A percentile compares a stretch with the other conserved stretches of the same genome.
phyloP scores from a whole-genome alignment of 1,140 invertebrate species.

The Parapsyche elsis region DNA sequence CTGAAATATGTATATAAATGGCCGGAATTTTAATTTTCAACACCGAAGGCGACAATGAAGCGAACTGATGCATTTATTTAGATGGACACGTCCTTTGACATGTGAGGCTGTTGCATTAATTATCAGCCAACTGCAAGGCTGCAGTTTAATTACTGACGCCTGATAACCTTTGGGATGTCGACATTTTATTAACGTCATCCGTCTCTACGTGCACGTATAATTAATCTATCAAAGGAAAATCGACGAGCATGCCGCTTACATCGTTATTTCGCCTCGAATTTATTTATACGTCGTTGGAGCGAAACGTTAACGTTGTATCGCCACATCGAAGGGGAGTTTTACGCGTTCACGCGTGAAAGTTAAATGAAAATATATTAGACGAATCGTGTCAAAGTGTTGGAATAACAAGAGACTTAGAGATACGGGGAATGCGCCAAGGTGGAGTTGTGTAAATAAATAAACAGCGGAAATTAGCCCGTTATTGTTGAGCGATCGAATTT shows the following conservation, averaged over 20 bases:
- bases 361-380: background rate
- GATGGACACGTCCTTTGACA: constrained; percentile 15
- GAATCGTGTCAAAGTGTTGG: too few relatives aligned
- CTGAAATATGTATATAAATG: too few relatives aligned
- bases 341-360: background rate
- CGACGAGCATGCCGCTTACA: too few relatives aligned
- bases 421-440: background rate
- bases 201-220: too few relatives aligned
- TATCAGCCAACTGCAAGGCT: background rate
- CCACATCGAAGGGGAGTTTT: background rate
- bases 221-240: too few relatives aligned
- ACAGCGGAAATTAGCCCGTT: too few relatives aligned
- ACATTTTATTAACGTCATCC: constrained; percentile 19
- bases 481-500: too few relatives aligned
- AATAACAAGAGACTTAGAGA: too few relatives aligned
- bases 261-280: background rate
- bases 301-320: background rate
- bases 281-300: background rate
- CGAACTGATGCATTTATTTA: background rate
- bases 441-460: background rate
- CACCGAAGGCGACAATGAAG: background rate
- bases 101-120: constrained; percentile 16
- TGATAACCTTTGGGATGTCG: constrained; percentile 24
- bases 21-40: too few relatives aligned
- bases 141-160: constrained; percentile 39